Base-by-base conservation (phyloP, 37 sponge, comb jelly and placozoan genomes). In the Axinella damicornis region DNA sequence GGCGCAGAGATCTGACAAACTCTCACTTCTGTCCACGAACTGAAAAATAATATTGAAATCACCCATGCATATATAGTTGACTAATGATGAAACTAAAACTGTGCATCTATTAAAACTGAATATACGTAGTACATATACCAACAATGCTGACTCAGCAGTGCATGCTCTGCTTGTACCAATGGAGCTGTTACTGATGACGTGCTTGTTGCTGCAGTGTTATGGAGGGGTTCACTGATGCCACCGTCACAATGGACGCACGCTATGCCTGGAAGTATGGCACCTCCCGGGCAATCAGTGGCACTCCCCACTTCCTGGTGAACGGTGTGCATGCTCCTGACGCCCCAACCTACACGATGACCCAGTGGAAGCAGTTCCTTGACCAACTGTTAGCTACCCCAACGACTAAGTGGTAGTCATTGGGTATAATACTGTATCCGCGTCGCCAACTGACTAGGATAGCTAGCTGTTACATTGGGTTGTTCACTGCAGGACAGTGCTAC, bases 261-360 rank as follows among this genome's bases (percentile, higher is more conserved):
- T 77, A 83, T 77, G 89, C 83, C 35, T 89, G 83, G 83, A 89
- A 83, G 76, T 89, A 89, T 37, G 89, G 73, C 21, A 71, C 73
- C 0, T 77, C 78, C 24, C 83, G 89, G 9, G 79, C 64, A 16
- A 71, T 83, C 33, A 78, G 73, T 46, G 89, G 89, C 32, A 89
- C 89, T 25, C 89, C 89, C 11, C 79, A 83, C 73, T 89, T 77
- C 62, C 39, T 89, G 14, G 72, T 89, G 24, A 89, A 89, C 77
- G 89, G 89, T 60, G 89, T 88, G n/a, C 69, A 58, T 13, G 76
- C 69, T 28, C 83, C 83, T 1, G 65, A 74, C 9, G 89, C 64
- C 21, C 39, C 38, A 6, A 62, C 36, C 20, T 81, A 68, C 56
- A 28, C 37, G 27, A 20, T 55, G 30, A 39, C 28, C 11, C 31